Evolutionary conservation across 2,797 vertebrate species (phyloP), one percentile per base, ranked within the genome.

Genomic region (Chelon labrosus): DNA sequence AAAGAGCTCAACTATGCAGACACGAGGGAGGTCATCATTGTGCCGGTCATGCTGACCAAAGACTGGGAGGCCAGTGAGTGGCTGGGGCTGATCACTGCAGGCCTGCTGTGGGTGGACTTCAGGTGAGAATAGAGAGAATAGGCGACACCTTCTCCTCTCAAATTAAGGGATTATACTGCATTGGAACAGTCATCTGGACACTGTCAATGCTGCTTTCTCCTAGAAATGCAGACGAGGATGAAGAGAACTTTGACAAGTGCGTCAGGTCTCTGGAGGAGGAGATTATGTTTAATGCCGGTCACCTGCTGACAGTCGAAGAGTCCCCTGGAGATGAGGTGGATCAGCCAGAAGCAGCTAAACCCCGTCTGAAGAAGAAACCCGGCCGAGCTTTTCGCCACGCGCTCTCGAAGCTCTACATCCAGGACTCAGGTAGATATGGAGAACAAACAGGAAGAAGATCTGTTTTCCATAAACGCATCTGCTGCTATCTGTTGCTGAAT

Each of bases 21-120:
- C 46, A 73, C 7, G 70, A 75, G 82, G 55, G 78, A 85, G 82
- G 85, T 87, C 17, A 9, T 50, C 57, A 59, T 90, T 0, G 81
- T 92, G 35, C 89, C 88, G 0, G 79, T 91, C 54, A 92, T 93
- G 90, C 20, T 91, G 65, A 37, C 81, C 25, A 46, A 73, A 17
- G 65, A 88, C 82, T 91, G 91, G 91, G 89, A 91, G 77, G 84
- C 92, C 75, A 91, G 83, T 2, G 90, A 93, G 83, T 91, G 90
- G 87, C 79, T 93, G 65, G 90, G 89, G 0, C 80, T 92, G 83
- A 85, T 91, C 80, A 91, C 87, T 1, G 87, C 90, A 5, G 68
- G 89, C 0, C 77, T 89, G 77, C 87, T 91, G 20, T 92, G 86
- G 90, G 70, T 88, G 57, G 89, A 91, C 78, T 89, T 92, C 83